phyloP scores from a whole-genome alignment of 2,797 vertebrate species.

The Myiothlypis coronata region DNA sequence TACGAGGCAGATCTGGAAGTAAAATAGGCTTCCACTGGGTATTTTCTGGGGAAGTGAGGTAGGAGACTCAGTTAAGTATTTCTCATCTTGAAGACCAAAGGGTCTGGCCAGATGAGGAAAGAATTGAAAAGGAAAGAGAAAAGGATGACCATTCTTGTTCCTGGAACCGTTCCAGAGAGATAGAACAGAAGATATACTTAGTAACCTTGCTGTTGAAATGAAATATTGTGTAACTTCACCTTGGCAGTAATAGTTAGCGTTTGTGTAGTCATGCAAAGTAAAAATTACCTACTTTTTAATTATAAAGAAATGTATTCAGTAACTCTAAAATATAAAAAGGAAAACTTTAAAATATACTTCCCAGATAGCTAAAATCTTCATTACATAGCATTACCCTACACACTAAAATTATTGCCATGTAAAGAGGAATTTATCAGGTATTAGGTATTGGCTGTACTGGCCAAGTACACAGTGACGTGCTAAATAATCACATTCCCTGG shows the following conservation, averaged over 20 bases:
- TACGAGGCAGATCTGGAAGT: background rate
- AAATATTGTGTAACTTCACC: slow-evolving; percentile 1
- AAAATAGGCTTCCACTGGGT: background rate
- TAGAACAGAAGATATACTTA: slow-evolving; percentile 10
- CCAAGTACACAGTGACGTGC: background rate
- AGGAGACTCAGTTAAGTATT: background rate
- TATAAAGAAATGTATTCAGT: background rate
- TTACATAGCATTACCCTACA: background rate
- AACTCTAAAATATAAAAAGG: background rate
- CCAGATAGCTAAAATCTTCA: background rate
- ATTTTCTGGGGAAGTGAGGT: background rate
- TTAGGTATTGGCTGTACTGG: background rate
- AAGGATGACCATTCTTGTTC: background rate
- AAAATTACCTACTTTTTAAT: background rate
- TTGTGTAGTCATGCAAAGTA: background rate
- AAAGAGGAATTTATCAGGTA: slow-evolving; percentile 10
- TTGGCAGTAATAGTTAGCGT: background rate
- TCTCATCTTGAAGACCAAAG: background rate
- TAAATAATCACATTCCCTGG: background rate
- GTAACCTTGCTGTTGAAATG: slow-evolving; percentile 11
- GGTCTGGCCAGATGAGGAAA: background rate
- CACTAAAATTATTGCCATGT: background rate
- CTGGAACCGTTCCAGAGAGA: background rate
- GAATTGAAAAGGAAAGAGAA: background rate
- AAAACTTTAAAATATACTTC: background rate